These are phyloP conservation scores for Aythya baeri DNA, from an alignment of 2,113 vertebrate genomes.

Conservation along the genomic window DNA sequence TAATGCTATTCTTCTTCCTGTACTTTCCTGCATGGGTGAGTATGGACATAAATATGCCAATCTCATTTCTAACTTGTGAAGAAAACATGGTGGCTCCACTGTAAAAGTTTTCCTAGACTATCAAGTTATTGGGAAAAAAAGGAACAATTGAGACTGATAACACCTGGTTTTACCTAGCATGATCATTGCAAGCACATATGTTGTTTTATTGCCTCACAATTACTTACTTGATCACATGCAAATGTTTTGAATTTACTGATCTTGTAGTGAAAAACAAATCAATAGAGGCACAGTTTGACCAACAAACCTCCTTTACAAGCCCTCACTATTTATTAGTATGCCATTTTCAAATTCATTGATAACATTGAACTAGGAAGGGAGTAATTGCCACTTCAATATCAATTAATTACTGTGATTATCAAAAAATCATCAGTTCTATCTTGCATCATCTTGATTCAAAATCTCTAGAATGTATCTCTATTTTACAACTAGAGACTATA, in stretches of 20 bases:
- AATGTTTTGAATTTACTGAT: background rate
- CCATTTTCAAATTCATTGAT: background rate
- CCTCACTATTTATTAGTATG: background rate
- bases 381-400: background rate
- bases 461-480: background rate
- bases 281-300: background rate
- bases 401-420: background rate
- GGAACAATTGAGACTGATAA: background rate
- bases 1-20: background rate
- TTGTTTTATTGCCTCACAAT: background rate
- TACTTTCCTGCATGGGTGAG: background rate
- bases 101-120: background rate
- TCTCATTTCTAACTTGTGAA: background rate
- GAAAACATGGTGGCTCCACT: background rate
- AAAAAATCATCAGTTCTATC: background rate
- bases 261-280: background rate
- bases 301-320: background rate
- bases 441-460: background rate
- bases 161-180: background rate
- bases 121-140: background rate
- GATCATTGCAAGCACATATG: background rate
- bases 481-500: background rate
- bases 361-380: background rate
- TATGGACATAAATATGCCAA: background rate
- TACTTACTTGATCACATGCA: background rate